A percentile compares a stretch with the other conserved stretches of the same genome.
Evolutionary conservation across 2,888 invertebrate genomes (phyloP).

Genomic region (Philonicus albiceps): DNA sequence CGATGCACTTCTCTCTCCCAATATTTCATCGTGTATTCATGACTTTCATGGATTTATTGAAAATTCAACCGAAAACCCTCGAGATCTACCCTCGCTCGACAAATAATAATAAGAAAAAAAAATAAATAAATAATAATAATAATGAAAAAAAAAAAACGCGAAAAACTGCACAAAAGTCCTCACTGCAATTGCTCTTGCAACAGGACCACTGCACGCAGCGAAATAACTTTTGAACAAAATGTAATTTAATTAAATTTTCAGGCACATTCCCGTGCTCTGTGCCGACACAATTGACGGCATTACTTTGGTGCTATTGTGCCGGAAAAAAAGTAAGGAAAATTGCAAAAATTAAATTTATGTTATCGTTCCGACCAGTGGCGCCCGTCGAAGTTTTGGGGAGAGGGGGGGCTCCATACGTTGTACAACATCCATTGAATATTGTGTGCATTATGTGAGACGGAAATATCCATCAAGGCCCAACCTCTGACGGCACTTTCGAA

Average conservation of each 20-base stretch:
- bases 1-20: not conserved
- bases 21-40: slow-evolving; percentile 15
- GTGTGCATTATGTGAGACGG: not conserved
- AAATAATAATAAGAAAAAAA: not conserved
- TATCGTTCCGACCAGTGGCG: not conserved
- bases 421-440: not conserved
- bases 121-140: not conserved
- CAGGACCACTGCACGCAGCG: not conserved
- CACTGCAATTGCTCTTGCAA: not conserved
- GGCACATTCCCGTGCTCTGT: not conserved
- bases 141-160: not conserved
- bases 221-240: slow-evolving; percentile 20
- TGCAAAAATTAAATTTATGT: slow-evolving; percentile 25
- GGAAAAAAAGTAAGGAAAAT: not conserved
- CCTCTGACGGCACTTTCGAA: not conserved
- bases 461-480: not conserved
- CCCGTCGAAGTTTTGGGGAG: not conserved
- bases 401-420: not conserved
- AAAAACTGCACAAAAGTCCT: not conserved
- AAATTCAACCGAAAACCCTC: not conserved
- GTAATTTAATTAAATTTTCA: slow-evolving; percentile 30
- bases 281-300: not conserved
- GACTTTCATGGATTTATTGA: not conserved
- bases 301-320: not conserved
- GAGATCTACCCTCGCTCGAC: not conserved